Evolutionary conservation across 2,888 invertebrate genomes (phyloP).

Genomic region (Druceiella hillmani): DNA sequence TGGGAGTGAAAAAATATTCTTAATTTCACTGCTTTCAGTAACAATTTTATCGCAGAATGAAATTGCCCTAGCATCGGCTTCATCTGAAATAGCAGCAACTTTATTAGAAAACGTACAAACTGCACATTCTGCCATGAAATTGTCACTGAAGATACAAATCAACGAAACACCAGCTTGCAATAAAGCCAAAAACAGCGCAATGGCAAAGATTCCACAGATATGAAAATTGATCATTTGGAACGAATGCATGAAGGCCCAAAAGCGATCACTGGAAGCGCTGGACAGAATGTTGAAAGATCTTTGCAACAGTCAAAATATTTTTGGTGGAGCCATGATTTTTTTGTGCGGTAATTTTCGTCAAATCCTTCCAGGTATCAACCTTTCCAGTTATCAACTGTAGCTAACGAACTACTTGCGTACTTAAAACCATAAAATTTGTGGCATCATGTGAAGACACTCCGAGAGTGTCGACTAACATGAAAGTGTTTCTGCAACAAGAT

Average conservation of each 20-base stretch:
- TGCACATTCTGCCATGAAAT: constrained; percentile 28
- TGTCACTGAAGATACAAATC: constrained; percentile 26
- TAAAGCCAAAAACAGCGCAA: constrained; percentile 23
- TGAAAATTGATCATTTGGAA: constrained; percentile 26
- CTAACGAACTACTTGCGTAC: constrained; percentile 26
- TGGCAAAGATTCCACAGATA: constrained; percentile 21
- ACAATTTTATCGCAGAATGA: constrained; percentile 23
- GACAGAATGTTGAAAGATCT: constrained; percentile 25
- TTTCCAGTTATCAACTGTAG: constrained; percentile 24
- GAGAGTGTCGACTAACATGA: constrained; percentile 1
- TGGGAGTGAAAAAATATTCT: no score
- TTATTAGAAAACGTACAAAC: constrained; percentile 25
- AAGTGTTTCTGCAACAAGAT: constrained; percentile 6
- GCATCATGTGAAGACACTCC: constrained; percentile 24
- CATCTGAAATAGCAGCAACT: constrained; percentile 26
- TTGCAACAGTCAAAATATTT: constrained; percentile 22
- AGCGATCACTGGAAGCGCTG: constrained; percentile 23
- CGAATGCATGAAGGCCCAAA: constrained; percentile 27
- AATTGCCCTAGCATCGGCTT: constrained; percentile 25
- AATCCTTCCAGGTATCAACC: no score
- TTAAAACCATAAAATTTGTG: constrained; percentile 26
- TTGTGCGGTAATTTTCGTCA: constrained; percentile 28
- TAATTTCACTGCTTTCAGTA: no score
- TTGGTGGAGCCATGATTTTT: constrained; percentile 25
- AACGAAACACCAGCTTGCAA: constrained; percentile 24